Evolutionary conservation across 1,140 invertebrate species (phyloP).

Genomic region (Aethina tumida): DNA sequence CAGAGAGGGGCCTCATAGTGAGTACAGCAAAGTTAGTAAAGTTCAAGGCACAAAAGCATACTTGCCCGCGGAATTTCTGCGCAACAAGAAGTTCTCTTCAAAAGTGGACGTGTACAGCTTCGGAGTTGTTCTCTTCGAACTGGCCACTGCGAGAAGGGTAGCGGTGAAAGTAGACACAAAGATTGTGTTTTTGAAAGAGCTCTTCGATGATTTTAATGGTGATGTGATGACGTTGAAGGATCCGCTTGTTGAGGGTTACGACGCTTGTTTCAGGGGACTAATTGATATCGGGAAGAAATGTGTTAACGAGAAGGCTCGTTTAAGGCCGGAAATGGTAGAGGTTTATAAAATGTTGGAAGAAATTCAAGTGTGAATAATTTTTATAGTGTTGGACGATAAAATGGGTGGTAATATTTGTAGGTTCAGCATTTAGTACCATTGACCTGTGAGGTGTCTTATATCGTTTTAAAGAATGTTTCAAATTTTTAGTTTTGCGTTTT

Average conservation of each 20-base stretch:
- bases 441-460: too few species aligned
- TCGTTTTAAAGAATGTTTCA: too few species aligned
- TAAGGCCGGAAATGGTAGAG: conserved; percentile 54
- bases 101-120: conserved; percentile 93
- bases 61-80: conserved; percentile 81
- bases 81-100: conserved; percentile 65
- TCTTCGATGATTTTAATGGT: conserved; percentile 42
- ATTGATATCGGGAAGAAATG: conserved; percentile 50
- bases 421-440: too few species aligned
- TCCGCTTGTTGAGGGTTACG: conserved; percentile 39
- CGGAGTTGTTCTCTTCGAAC: conserved; percentile 82
- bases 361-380: too few species aligned
- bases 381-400: too few species aligned
- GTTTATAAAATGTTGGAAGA: conserved; percentile 37
- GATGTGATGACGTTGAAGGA: conserved; percentile 42
- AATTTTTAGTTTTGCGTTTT: too few species aligned
- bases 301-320: conserved; percentile 41
- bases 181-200: too few species aligned
- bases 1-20: conserved; percentile 56
- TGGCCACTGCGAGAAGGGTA: conserved; percentile 78
- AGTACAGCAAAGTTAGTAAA: conserved; percentile 45
- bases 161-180: too few species aligned
- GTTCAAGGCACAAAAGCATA: conserved; percentile 86
- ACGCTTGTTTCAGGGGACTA: conserved; percentile 44
- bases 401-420: too few species aligned